Base-by-base conservation (phyloP, 2,888 invertebrate genomes). In the Idaea biselata region DNA sequence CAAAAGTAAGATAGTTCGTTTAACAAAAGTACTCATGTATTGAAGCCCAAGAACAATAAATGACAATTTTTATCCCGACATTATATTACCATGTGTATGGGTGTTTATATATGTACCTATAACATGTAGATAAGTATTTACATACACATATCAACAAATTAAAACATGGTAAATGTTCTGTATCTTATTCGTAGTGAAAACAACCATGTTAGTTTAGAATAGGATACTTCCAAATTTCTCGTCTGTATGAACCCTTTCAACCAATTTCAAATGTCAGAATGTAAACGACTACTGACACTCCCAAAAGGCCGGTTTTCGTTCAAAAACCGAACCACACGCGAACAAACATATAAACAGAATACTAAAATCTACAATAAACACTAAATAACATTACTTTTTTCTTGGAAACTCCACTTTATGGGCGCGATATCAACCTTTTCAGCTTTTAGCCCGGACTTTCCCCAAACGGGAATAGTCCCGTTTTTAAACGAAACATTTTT, bases 351-450 rank as follows among this genome's bases (percentile, higher is more conserved):
- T 62, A 67, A 69, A 64, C 67, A 66, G 66, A 71, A 69, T 69
- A 44, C 44, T 44, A 44, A 44, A 44, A 44, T 44, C 14, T 44
- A 44, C 44, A 14, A 44, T 44, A 44, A 44, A 44, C 14, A 69
- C 64, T 69, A 71, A 71, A 70, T 66, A 63, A 66, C 66, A 66
- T 58, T 60, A 61, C 65, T 61, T 63, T 62, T 66, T 62, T 60
- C 61, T 60, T 66, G 32, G 60, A 63, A 68, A 65, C 67, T 64
- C 61, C 44, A 59, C 63, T 71, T 69, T 68, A 67, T 61, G 66
- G 65, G 64, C 60, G 63, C 69, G 69, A 71, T 72, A 70, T 68
- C 63, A 61, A 71, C 68, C 68, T 68, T 71, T 71, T 71, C 68
- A 63, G 60, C 60, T 63, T 63, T 63, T 63, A 14, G 14, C 44